These are phyloP conservation scores for Vesta saturnalis DNA, from an alignment of 2,888 invertebrate genomes.

Conservation along the genomic window DNA sequence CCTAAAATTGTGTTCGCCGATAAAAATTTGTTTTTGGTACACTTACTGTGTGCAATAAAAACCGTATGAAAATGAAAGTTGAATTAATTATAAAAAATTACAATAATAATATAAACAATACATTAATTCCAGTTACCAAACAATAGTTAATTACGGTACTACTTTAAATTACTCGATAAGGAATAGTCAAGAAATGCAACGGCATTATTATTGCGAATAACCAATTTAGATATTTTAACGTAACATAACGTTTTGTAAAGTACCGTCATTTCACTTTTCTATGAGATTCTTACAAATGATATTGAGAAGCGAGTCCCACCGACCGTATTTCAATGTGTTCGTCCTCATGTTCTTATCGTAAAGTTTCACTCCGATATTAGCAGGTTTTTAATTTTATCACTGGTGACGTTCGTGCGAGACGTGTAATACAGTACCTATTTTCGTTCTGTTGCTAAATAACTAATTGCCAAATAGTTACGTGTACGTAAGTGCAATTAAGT, in stretches of 20 bases:
- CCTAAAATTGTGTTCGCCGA: no score
- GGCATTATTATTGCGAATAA: not conserved
- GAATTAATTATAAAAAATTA: no score
- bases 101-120: no score
- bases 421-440: conserved; percentile 28
- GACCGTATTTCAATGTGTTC: conserved; percentile 11
- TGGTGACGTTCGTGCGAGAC: conserved; percentile 28
- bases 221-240: not conserved
- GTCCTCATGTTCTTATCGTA: conserved; percentile 32
- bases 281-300: conserved; percentile 4
- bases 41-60: no score
- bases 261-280: conserved; percentile 9
- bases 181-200: not conserved
- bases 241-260: not conserved
- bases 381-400: conserved; percentile 35
- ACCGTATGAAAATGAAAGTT: no score
- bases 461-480: conserved; percentile 31
- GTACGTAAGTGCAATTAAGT: conserved; percentile 23
- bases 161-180: not conserved
- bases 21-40: no score
- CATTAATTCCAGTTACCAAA: not conserved
- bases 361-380: conserved; percentile 31
- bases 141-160: not conserved
- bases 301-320: conserved; percentile 20
- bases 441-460: conserved; percentile 30